These are phyloP conservation scores for Ectropis crepuscularia DNA, from an alignment of 2,888 invertebrate species.

Conservation along the genomic window DNA sequence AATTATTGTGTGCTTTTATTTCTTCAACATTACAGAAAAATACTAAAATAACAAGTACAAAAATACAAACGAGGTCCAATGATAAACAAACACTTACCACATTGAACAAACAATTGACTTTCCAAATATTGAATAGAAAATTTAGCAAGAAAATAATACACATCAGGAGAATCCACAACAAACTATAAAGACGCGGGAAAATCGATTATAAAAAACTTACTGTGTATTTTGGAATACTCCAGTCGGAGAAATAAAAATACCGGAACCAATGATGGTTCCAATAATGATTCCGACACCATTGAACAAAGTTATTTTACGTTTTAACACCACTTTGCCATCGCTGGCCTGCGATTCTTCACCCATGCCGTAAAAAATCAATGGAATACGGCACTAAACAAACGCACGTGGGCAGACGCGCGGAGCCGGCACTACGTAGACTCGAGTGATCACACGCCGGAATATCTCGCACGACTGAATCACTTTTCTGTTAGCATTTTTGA, in stretches of 20 bases:
- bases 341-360: conserved; percentile 75
- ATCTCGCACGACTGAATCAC: conserved; percentile 73
- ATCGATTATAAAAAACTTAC: conserved; percentile 72
- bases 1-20: too few relatives aligned
- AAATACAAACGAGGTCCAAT: too few relatives aligned
- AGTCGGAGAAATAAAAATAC: conserved; percentile 96
- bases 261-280: conserved; percentile 95
- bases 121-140: not conserved
- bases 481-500: conserved; percentile 73
- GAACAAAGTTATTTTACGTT: conserved; percentile 92
- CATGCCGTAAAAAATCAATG: conserved; percentile 82
- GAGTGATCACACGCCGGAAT: conserved; percentile 55
- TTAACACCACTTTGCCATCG: conserved; percentile 87
- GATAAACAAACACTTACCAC: too few relatives aligned
- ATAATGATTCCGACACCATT: conserved; percentile 96
- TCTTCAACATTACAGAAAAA: too few relatives aligned
- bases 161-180: not conserved
- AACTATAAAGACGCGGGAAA: conserved; percentile 57
- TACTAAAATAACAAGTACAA: too few relatives aligned
- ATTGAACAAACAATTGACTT: too few relatives aligned
- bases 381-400: conserved; percentile 62
- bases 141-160: not conserved
- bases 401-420: conserved; percentile 65
- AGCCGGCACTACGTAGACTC: conserved; percentile 44
- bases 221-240: conserved; percentile 88